Percentiles rank a stretch among this genome's conserved stretches.
Evolutionary conservation across 2,888 invertebrate genomes (phyloP).

Genomic region (Trilocha varians): DNA sequence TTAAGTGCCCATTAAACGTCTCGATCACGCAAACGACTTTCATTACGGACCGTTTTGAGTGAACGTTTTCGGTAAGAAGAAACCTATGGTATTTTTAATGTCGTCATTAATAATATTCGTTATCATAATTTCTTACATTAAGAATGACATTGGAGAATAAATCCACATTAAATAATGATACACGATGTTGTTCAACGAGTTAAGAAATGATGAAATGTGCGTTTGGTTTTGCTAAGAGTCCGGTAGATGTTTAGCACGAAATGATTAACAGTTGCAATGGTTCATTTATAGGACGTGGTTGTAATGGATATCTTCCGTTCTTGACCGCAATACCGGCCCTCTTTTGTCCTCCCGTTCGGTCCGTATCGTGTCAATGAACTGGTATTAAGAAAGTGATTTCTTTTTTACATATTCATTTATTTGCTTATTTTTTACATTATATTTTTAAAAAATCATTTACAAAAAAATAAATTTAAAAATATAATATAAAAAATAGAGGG

Average conservation of each 20-base stretch:
- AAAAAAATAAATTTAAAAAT: too few species aligned
- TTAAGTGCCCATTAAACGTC: background rate
- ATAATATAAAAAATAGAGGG: constrained; percentile 3
- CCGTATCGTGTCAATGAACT: constrained; percentile 37
- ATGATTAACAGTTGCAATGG: background rate
- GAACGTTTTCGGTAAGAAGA: background rate
- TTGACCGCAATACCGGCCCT: constrained; percentile 34
- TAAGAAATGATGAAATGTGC: too few species aligned
- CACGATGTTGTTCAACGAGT: too few species aligned
- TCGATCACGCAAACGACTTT: background rate
- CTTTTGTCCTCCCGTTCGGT: constrained; percentile 25
- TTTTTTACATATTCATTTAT: too few species aligned
- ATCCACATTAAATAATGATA: background rate
- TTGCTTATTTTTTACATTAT: too few species aligned
- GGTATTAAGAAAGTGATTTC: constrained; percentile 16
- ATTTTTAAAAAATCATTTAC: too few species aligned
- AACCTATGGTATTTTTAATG: background rate
- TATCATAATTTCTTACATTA: too few species aligned
- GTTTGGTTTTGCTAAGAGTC: background rate
- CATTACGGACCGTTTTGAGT: background rate
- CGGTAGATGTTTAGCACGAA: background rate
- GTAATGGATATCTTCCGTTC: constrained; percentile 44
- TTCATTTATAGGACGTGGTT: constrained; percentile 30
- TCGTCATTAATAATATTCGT: background rate
- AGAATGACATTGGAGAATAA: too few species aligned